Conservation (phyloP, 2,888 invertebrate genomes). For the Merodon equestris region DNA sequence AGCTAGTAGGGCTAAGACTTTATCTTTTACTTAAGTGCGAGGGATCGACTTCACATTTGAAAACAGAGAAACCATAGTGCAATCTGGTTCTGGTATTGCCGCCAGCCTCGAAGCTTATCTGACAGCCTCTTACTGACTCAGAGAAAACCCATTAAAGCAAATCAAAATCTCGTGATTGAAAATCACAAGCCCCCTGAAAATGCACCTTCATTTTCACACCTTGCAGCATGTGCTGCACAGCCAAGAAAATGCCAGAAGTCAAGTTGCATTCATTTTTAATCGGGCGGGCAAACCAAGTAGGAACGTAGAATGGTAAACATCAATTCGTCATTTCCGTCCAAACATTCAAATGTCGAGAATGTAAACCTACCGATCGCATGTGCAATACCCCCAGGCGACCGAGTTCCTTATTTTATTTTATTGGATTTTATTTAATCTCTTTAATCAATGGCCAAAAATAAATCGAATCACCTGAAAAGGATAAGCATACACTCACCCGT, state of each 20-base stretch:
- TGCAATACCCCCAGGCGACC: too few species aligned
- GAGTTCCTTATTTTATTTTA: too few species aligned
- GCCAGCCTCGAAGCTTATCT: too few species aligned
- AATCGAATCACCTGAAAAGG: slow-evolving; percentile 64
- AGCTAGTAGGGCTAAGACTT: too few species aligned
- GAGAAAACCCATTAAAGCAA: too few species aligned
- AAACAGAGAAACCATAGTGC: too few species aligned
- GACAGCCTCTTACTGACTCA: too few species aligned
- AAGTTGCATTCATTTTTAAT: slow-evolving; percentile 51
- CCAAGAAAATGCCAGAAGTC: slow-evolving; percentile 61
- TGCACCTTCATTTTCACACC: slow-evolving; percentile 46
- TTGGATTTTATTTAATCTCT: slow-evolving; percentile 4
- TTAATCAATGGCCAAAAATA: slow-evolving; percentile 62
- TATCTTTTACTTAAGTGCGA: too few species aligned
- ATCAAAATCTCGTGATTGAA: slow-evolving; percentile 47
- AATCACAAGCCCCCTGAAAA: too few species aligned
- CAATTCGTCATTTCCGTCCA: slow-evolving; percentile 61
- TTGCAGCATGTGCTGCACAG: slow-evolving; percentile 55
- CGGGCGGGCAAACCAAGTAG: not conserved
- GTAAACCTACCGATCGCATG: slow-evolving; percentile 13
- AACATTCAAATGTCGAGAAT: slow-evolving; percentile 5
- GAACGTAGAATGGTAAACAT: too few species aligned
- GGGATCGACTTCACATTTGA: too few species aligned
- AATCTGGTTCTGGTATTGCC: too few species aligned
- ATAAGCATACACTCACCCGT: slow-evolving; percentile 37